A percentile compares a stretch with the other conserved stretches of the same genome.
These are phyloP conservation scores for Deilephila porcellus DNA, from an alignment of 2,888 invertebrate genomes.

Conservation along the genomic window DNA sequence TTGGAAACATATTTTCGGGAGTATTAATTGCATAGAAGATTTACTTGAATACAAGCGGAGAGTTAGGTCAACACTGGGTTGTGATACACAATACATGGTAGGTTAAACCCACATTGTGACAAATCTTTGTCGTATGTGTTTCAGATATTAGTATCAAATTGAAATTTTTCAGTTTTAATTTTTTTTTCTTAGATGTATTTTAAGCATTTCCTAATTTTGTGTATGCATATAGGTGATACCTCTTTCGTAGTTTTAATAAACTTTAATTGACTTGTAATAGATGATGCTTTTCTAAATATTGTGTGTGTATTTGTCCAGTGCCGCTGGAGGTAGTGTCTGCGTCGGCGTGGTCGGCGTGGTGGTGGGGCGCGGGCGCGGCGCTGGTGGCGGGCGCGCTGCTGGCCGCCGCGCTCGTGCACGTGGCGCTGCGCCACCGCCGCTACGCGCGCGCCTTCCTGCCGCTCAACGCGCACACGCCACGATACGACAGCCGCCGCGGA, in stretches of 20 bases:
- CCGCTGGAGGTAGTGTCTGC: slow-evolving; percentile 32
- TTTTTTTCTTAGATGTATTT: too few relatives aligned
- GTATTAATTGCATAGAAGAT: too few relatives aligned
- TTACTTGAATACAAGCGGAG: too few relatives aligned
- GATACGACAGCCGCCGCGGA: slow-evolving; percentile 93
- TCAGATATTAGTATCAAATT: too few relatives aligned
- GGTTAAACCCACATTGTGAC: too few relatives aligned
- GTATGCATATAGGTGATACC: too few relatives aligned
- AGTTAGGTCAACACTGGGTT: too few relatives aligned
- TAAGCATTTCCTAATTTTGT: too few relatives aligned
- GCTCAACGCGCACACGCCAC: slow-evolving; percentile 82
- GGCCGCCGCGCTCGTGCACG: slow-evolving; percentile 83
- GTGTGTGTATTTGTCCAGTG: background rate
- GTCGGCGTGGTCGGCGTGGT: slow-evolving; percentile 48
- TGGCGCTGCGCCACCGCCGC: slow-evolving; percentile 88
- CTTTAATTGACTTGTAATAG: background rate
- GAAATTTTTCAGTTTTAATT: background rate
- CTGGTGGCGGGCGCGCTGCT: slow-evolving; percentile 66
- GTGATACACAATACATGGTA: too few relatives aligned
- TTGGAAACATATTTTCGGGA: too few relatives aligned
- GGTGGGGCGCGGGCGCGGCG: slow-evolving; percentile 73
- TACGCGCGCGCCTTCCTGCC: slow-evolving; percentile 91
- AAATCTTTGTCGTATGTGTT: too few relatives aligned
- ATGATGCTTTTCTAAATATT: background rate
- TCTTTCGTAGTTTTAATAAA: too few relatives aligned